Conservation (phyloP, 2,888 invertebrate genomes). For the Archips xylosteana region DNA sequence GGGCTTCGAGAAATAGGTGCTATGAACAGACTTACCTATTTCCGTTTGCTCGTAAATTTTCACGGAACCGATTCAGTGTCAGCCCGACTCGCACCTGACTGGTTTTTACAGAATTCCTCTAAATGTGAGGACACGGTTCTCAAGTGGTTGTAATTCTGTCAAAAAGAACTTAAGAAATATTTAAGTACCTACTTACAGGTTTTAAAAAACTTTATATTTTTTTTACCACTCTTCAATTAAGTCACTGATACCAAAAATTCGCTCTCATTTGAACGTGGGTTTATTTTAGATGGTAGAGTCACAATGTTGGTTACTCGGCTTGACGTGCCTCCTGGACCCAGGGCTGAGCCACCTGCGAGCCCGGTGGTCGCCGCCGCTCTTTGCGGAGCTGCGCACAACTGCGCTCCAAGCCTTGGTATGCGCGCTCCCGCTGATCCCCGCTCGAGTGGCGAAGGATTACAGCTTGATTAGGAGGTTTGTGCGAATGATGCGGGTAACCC, state of each 20-base stretch:
- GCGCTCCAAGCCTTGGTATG: constrained; percentile 69
- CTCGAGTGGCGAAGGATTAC: constrained; percentile 55
- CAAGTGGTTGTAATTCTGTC: no score
- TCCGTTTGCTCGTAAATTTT: no score
- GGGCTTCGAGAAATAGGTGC: no score
- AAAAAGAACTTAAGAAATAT: no score
- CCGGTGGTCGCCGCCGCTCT: constrained; percentile 66
- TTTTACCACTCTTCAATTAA: no score
- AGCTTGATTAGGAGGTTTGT: constrained; percentile 67
- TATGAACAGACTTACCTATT: no score
- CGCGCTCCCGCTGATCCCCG: constrained; percentile 55
- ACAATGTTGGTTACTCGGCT: constrained; percentile 68
- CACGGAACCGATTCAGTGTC: no score
- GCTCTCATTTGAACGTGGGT: not conserved
- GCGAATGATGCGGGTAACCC: not conserved
- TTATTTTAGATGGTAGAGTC: constrained; percentile 64
- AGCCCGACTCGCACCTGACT: no score
- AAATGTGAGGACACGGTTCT: not conserved
- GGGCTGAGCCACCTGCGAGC: constrained; percentile 61
- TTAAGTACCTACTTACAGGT: no score
- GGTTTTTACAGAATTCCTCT: no score
- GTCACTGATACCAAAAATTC: no score
- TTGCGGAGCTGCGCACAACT: constrained; percentile 65
- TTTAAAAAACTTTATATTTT: no score
- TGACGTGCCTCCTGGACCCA: constrained; percentile 74